Evolutionary conservation across 2,888 invertebrate species (phyloP).

Genomic region (Drosophila heteroneura): DNA sequence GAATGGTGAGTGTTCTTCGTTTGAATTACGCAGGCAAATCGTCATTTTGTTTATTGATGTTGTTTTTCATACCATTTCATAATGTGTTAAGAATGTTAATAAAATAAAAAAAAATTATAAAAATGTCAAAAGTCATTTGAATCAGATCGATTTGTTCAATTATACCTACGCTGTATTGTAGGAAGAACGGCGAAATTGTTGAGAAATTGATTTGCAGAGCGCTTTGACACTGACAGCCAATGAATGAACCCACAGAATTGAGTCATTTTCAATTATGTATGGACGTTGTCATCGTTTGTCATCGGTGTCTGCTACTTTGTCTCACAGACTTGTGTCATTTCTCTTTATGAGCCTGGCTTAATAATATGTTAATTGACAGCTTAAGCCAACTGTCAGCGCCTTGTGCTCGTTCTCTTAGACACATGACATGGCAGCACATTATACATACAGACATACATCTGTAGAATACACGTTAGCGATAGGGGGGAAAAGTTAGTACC

Average conservation of each 20-base stretch:
- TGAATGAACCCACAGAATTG: slow-evolving; percentile 21
- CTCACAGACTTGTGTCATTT: slow-evolving; percentile 4
- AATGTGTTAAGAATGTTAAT: background rate
- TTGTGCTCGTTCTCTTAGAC: slow-evolving; percentile 35
- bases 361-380: slow-evolving; percentile 72
- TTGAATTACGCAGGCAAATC: background rate
- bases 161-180: background rate
- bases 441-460: background rate
- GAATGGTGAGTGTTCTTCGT: background rate
- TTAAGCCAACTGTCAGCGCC: slow-evolving; percentile 66
- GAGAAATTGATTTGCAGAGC: slow-evolving; percentile 3
- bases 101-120: background rate
- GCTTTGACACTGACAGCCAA: slow-evolving; percentile 1
- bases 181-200: background rate
- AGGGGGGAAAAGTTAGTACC: background rate
- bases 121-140: background rate
- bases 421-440: slow-evolving; percentile 24
- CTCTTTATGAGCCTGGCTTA: slow-evolving; percentile 47
- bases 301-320: slow-evolving; percentile 12
- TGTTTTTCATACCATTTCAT: background rate
- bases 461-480: background rate
- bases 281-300: slow-evolving; percentile 24
- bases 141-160: background rate
- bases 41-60: background rate
- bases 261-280: slow-evolving; percentile 37